These are phyloP conservation scores for Scaeva pyrastri DNA, from an alignment of 2,888 invertebrate genomes.

Conservation along the genomic window DNA sequence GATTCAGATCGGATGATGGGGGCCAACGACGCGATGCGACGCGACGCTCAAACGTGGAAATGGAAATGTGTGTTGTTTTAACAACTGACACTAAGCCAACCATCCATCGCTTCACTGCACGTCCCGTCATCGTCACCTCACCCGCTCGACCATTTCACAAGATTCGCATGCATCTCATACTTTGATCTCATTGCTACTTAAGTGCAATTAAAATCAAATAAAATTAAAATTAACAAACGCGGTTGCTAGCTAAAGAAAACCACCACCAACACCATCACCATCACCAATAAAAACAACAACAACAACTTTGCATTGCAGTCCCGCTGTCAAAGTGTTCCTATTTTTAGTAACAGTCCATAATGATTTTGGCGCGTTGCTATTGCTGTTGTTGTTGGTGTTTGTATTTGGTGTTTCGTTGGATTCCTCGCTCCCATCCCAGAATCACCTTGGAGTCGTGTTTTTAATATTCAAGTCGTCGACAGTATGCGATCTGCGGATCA, in stretches of 20 bases:
- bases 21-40: too few species aligned
- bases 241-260: slow-evolving; percentile 36
- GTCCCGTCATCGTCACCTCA: not conserved
- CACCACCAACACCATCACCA: slow-evolving; percentile 5
- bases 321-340: slow-evolving; percentile 48
- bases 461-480: slow-evolving; percentile 75
- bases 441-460: slow-evolving; percentile 70
- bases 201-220: slow-evolving; percentile 83
- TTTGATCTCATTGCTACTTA: slow-evolving; percentile 83
- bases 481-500: slow-evolving; percentile 69
- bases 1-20: slow-evolving; percentile 1
- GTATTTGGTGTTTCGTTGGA: too few species aligned
- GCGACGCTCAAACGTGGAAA: too few species aligned
- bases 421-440: slow-evolving; percentile 34
- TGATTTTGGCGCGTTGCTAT: slow-evolving; percentile 68
- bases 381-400: too few species aligned
- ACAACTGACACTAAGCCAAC: slow-evolving; percentile 67
- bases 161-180: slow-evolving; percentile 76
- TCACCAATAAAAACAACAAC: not conserved
- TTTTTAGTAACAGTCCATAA: slow-evolving; percentile 47
- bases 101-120: not conserved
- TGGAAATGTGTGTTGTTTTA: slow-evolving; percentile 63
- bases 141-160: not conserved
- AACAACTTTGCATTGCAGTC: not conserved
- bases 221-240: slow-evolving; percentile 74